These are phyloP conservation scores for Antheraea mylitta DNA, from an alignment of 1,140 invertebrate genomes.

Conservation along the genomic window DNA sequence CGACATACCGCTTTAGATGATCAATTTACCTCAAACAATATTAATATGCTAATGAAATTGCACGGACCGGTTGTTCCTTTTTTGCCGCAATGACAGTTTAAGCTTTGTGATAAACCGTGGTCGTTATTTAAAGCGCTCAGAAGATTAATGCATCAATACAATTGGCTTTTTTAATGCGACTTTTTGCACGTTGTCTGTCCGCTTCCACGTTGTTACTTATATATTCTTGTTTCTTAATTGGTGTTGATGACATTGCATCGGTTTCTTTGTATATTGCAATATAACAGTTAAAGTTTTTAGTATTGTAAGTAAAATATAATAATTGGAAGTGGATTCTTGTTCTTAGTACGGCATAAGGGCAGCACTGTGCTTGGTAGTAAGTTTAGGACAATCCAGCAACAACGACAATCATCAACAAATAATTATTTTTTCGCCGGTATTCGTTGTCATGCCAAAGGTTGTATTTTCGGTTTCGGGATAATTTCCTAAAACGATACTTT, in stretches of 20 bases:
- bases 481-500: too few relatives aligned
- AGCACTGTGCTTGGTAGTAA: too few relatives aligned
- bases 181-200: slow-evolving; percentile 6
- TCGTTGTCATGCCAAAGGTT: too few relatives aligned
- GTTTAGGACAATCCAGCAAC: too few relatives aligned
- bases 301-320: neutral
- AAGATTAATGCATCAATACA: slow-evolving; percentile 11
- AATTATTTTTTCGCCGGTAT: too few relatives aligned
- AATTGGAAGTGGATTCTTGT: neutral
- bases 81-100: slow-evolving; percentile 21
- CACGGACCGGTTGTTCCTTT: slow-evolving; percentile 19
- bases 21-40: slow-evolving; percentile 35
- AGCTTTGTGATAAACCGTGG: slow-evolving; percentile 9
- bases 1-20: slow-evolving; percentile 21
- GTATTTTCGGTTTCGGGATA: too few relatives aligned
- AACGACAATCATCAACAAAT: too few relatives aligned
- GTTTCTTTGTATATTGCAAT: neutral
- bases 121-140: slow-evolving; percentile 11
- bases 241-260: neutral
- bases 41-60: slow-evolving; percentile 36
- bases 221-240: neutral
- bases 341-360: too few relatives aligned
- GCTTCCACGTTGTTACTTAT: slow-evolving; percentile 5
- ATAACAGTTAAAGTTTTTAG: too few relatives aligned
- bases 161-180: slow-evolving; percentile 4